phyloP scores from a whole-genome alignment of 2,888 invertebrate species.

The Helicoverpa assulta region DNA sequence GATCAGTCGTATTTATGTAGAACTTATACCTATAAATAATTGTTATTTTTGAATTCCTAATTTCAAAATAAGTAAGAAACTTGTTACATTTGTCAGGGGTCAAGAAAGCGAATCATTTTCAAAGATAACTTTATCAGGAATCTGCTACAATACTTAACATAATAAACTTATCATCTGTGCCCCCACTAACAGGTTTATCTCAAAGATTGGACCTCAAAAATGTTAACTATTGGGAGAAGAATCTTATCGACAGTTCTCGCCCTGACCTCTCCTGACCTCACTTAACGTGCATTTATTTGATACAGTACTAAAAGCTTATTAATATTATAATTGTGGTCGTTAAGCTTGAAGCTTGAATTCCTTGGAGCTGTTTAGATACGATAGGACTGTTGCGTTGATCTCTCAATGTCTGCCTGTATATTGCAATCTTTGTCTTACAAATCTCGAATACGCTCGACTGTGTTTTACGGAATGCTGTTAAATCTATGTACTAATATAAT shows the following conservation, averaged over 20 bases:
- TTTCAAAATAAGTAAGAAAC: too few relatives aligned
- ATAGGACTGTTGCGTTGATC: neutral
- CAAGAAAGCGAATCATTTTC: neutral
- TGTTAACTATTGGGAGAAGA: conserved; percentile 19
- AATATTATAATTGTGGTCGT: conserved; percentile 1
- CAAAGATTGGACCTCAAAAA: conserved; percentile 41
- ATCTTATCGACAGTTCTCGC: conserved; percentile 35
- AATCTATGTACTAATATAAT: too few relatives aligned
- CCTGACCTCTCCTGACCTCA: conserved; percentile 20
- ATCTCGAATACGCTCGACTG: too few relatives aligned
- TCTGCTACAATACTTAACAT: conserved; percentile 15
- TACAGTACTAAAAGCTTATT: conserved; percentile 7
- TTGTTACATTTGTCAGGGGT: too few relatives aligned
- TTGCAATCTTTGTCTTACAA: neutral
- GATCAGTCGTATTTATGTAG: too few relatives aligned
- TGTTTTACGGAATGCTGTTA: too few relatives aligned
- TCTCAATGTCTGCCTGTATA: neutral
- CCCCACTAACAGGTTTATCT: conserved; percentile 26
- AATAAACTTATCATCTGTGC: conserved; percentile 41
- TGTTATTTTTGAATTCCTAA: too few relatives aligned
- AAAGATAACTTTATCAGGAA: neutral
- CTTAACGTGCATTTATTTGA: conserved; percentile 5
- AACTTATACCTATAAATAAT: too few relatives aligned
- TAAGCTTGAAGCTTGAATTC: conserved; percentile 1
- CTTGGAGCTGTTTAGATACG: conserved; percentile 4